Evolutionary conservation across 2,113 vertebrate species (phyloP).

Genomic region (Callipepla californica): DNA sequence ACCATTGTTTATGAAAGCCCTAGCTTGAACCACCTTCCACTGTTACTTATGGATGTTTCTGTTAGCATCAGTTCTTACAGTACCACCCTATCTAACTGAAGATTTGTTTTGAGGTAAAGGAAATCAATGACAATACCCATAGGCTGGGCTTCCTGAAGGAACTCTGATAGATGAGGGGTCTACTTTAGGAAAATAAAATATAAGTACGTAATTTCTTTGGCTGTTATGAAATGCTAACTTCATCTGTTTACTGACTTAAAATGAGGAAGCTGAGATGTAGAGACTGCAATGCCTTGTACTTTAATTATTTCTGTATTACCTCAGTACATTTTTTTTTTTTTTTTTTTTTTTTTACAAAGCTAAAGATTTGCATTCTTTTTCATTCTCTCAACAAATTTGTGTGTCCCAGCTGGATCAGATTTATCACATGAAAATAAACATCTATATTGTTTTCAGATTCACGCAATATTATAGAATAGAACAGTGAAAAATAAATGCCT

Average conservation of each 20-base stretch:
- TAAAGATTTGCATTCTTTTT: not conserved
- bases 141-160: not conserved
- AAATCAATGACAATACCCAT: not conserved
- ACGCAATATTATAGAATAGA: not conserved
- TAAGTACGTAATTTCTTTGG: not conserved
- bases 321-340: not conserved
- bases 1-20: not conserved
- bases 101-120: not conserved
- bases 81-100: not conserved
- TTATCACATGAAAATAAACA: not conserved
- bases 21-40: not conserved
- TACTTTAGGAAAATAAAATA: not conserved
- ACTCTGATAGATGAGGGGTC: not conserved
- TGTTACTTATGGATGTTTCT: not conserved
- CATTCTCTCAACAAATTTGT: not conserved
- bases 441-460: not conserved
- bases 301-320: not conserved
- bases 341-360: too few relatives aligned
- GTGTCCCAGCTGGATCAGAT: not conserved
- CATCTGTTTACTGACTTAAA: not conserved
- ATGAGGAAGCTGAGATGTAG: not conserved
- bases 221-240: not conserved
- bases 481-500: not conserved
- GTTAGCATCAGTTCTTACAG: not conserved
- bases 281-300: not conserved